phyloP scores from a whole-genome alignment of 2,888 invertebrate genomes.

The Acutogordius australiensis region DNA sequence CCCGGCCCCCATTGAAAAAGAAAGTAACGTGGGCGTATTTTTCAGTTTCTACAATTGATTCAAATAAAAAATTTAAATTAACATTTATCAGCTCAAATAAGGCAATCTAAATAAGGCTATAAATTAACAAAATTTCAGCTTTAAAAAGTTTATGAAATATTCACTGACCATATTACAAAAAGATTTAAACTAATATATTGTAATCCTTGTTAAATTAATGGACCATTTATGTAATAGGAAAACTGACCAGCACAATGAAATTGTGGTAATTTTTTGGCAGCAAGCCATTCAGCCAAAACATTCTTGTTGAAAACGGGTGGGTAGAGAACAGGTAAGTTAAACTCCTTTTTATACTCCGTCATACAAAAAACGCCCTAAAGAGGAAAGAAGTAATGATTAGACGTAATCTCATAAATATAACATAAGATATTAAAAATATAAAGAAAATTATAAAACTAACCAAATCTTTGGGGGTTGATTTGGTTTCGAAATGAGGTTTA shows the following conservation, averaged over 20 bases:
- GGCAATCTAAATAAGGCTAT: no score
- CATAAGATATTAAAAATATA: background rate
- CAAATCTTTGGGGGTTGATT: slow-evolving; percentile 18
- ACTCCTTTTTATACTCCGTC: slow-evolving; percentile 27
- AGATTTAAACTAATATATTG: no score
- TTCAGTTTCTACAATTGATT: slow-evolving; percentile 22
- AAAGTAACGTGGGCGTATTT: slow-evolving; percentile 28
- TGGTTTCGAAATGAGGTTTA: slow-evolving; percentile 19
- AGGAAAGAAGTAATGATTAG: no score
- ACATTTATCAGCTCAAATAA: no score
- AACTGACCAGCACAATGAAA: slow-evolving; percentile 25
- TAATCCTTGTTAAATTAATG: no score
- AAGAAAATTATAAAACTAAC: slow-evolving; percentile 14
- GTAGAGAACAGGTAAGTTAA: slow-evolving; percentile 23
- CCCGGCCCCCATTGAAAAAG: slow-evolving; percentile 27
- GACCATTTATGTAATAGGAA: no score
- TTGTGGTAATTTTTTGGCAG: slow-evolving; percentile 21
- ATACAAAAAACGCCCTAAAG: slow-evolving; percentile 20
- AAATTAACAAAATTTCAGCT: no score
- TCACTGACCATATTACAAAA: no score
- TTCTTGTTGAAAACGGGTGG: slow-evolving; percentile 25
- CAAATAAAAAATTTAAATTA: no score
- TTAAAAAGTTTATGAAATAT: no score
- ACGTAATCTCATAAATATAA: no score
- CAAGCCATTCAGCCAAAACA: slow-evolving; percentile 26